Evolutionary conservation across 2,797 vertebrate species (phyloP), one percentile per base, ranked within the genome.

Genomic region (Mus caroli): DNA sequence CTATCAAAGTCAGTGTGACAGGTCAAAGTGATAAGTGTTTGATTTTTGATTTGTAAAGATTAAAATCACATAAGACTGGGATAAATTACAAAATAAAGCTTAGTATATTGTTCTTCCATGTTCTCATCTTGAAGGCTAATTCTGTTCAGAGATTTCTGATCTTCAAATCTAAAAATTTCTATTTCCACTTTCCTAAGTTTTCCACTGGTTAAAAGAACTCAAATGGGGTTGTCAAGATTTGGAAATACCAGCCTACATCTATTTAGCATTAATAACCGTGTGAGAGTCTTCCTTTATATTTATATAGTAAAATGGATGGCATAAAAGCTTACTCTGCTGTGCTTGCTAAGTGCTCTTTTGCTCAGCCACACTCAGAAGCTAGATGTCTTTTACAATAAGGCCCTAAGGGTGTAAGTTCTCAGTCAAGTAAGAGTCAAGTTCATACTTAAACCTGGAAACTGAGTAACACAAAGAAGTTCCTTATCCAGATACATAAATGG

Each of bases 211-310:
- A 28, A 91, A 96, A 34, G 37, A 88, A 50, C 50, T 50, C 50
- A 50, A 50, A 54, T 6, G 22, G 14, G 9, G 13, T 8, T 26
- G 50, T 50, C 13, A 67, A 92, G 14, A 83, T 22, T 40, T 80
- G 10, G 93, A 85, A 86, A 78, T 60, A 22, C 1, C n/a, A n/a
- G 58, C 22, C 54, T 95, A 26, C 31, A 85, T 6, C n/a, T 9
- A 91, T 46, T 88, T 15, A 80, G 77, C 37, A 88, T 90, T 43
- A 92, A 89, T 78, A 86, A 82, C 31, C 88, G 60, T 83, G 24
- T 82, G 9, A 85, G 13, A 26, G 56, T 93, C 64, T 92, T 77
- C 67, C 50, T 89, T 34, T 52, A 54, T 31, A 84, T 90, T 89
- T 78, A 87, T 1, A 60, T n/a, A 69, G 34, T 34, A 67, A 85